A percentile compares a stretch with the other conserved stretches of the same genome.
phyloP scores from a whole-genome alignment of 2,113 vertebrate genomes.

The Mystacornis crossleyi region DNA sequence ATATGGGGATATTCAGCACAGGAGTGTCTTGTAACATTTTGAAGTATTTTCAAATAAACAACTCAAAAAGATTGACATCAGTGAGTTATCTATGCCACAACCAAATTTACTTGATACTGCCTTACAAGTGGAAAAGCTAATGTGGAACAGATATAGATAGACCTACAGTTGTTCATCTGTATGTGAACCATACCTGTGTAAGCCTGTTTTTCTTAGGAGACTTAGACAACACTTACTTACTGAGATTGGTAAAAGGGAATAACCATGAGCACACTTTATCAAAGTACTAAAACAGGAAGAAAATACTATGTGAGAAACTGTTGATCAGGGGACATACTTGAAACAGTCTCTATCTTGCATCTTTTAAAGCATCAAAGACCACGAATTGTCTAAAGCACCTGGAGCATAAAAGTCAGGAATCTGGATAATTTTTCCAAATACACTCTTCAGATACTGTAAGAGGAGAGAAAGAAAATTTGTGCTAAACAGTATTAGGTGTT shows the following conservation, averaged over 20 bases:
- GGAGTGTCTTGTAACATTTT: neutral
- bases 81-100: neutral
- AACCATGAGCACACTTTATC: neutral
- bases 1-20: neutral
- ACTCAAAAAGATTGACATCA: neutral
- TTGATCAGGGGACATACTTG: neutral
- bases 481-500: neutral
- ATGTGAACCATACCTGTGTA: neutral
- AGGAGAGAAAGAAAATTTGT: neutral
- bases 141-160: neutral
- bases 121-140: neutral
- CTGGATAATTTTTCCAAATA: neutral
- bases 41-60: neutral
- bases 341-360: neutral
- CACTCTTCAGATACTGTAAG: neutral
- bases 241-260: neutral
- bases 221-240: neutral
- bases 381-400: neutral
- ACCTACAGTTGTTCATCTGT: neutral
- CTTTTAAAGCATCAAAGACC: neutral
- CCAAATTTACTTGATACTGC: neutral
- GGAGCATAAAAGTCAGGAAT: neutral
- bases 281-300: neutral
- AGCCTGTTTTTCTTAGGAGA: neutral
- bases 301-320: neutral